Conservation (phyloP, 2,797 vertebrate species). For the Chrysocyon brachyurus region DNA sequence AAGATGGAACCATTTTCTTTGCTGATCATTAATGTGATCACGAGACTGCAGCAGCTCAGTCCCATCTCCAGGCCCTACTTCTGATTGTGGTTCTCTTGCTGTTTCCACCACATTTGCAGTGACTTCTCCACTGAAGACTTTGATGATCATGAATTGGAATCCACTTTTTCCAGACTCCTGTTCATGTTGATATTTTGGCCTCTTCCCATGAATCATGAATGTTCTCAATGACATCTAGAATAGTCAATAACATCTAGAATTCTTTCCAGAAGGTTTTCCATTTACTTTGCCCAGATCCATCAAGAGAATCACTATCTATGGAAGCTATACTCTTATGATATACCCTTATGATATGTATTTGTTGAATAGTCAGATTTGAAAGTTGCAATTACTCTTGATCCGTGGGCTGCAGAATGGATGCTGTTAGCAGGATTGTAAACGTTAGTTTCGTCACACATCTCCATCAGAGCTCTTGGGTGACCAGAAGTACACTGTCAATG, state of each 20-base stretch:
- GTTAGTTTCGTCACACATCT: not conserved
- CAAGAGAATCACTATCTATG: not conserved
- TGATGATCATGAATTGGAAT: not conserved
- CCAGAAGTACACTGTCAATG: not conserved
- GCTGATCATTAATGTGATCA: not conserved
- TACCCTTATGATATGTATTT: not conserved
- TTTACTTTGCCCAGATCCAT: not conserved
- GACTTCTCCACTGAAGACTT: not conserved
- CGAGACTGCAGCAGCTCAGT: not conserved
- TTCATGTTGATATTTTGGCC: not conserved
- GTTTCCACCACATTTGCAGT: not conserved
- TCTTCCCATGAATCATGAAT: not conserved
- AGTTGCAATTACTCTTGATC: not conserved
- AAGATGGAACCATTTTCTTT: not conserved
- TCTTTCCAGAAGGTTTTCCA: not conserved
- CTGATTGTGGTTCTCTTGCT: not conserved
- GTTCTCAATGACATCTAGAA: not conserved
- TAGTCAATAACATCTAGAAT: not conserved
- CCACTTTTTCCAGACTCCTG: not conserved
- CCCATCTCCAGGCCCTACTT: not conserved
- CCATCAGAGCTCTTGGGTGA: not conserved
- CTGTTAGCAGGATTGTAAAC: not conserved
- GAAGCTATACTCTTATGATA: not conserved
- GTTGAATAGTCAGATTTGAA: not conserved
- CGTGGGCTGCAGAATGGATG: not conserved